phyloP scores from a whole-genome alignment of 2,113 vertebrate species.

The Galeopterus variegatus region DNA sequence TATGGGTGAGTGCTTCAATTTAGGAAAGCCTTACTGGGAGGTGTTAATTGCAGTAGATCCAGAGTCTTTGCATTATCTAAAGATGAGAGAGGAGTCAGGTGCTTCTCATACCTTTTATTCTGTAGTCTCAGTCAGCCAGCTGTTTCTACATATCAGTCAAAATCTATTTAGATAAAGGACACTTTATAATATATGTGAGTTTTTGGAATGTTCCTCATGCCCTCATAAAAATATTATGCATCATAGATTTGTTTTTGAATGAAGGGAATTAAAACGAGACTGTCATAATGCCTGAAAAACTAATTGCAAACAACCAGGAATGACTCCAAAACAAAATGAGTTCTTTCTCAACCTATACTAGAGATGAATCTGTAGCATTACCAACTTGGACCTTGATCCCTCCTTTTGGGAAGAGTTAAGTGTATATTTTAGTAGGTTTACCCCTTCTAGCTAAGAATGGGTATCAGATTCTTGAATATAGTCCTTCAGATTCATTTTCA shows the following conservation, averaged over 20 bases:
- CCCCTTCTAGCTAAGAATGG: not conserved
- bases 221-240: not conserved
- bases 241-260: not conserved
- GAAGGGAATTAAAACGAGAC: not conserved
- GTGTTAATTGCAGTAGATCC: not conserved
- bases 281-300: not conserved
- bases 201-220: not conserved
- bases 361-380: not conserved
- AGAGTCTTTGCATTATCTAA: not conserved
- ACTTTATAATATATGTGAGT: not conserved
- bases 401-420: not conserved
- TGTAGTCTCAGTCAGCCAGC: not conserved
- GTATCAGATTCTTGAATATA: not conserved
- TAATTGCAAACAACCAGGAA: not conserved
- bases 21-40: not conserved
- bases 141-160: not conserved
- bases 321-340: not conserved
- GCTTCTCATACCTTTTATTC: not conserved
- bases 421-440: not conserved
- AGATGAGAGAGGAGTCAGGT: not conserved
- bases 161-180: not conserved
- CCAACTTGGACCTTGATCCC: not conserved
- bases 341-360: not conserved
- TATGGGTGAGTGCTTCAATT: not conserved
- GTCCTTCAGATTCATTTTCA: conserved; percentile 52